Evolutionary conservation across 2,888 invertebrate species (phyloP).

Genomic region (Ectemnius cavifrons): DNA sequence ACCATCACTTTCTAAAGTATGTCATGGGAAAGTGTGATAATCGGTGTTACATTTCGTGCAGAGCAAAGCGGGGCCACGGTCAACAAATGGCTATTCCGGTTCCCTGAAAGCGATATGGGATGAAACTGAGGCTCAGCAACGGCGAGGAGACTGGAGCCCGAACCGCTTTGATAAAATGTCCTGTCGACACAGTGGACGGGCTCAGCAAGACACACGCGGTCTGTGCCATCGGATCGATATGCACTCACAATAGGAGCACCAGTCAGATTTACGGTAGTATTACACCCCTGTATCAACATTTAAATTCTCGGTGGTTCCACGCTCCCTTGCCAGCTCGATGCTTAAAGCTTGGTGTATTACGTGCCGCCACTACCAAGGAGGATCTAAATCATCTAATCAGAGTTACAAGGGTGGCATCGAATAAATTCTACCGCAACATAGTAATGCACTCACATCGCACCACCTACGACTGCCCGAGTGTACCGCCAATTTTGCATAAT

Average conservation of each 20-base stretch:
- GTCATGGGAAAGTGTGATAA: too few relatives aligned
- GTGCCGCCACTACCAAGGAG: constrained; percentile 2
- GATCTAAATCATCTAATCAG: constrained; percentile 18
- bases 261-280: constrained; percentile 2
- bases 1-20: too few relatives aligned
- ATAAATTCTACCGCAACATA: background rate
- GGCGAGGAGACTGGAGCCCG: too few relatives aligned
- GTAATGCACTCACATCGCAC: constrained; percentile 1
- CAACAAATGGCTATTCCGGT: too few relatives aligned
- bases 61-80: too few relatives aligned
- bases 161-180: too few relatives aligned
- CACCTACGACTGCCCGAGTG: too few relatives aligned
- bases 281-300: constrained; percentile 11
- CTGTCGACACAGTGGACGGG: too few relatives aligned
- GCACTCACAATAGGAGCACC: background rate
- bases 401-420: background rate
- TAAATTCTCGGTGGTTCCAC: constrained; percentile 20
- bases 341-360: background rate
- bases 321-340: background rate
- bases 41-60: too few relatives aligned
- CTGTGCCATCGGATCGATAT: constrained; percentile 3
- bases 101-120: too few relatives aligned
- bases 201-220: background rate
- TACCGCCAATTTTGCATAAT: too few relatives aligned
- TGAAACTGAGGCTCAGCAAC: too few relatives aligned